phyloP scores from a whole-genome alignment of 2,888 invertebrate genomes.

The Eurytoma adleriae region DNA sequence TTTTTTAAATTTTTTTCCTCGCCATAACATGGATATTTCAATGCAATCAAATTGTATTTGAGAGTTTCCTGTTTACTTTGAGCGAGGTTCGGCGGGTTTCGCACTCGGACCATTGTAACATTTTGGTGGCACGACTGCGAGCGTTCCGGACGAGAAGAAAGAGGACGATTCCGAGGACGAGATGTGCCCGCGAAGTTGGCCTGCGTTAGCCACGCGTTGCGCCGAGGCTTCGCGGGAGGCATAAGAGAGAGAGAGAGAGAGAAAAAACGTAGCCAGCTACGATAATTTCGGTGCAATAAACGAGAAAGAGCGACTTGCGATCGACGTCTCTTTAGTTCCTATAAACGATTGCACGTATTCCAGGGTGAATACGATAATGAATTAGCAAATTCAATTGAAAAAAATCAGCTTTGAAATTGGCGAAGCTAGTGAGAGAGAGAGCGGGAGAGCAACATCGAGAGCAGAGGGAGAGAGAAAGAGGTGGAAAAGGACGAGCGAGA shows the following conservation, averaged over 20 bases:
- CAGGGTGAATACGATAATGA: not conserved
- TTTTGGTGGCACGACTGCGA: not conserved
- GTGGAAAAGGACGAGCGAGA: conserved; percentile 29
- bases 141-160: too few species aligned
- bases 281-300: conserved; percentile 69
- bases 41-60: too few species aligned
- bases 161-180: conserved; percentile 9
- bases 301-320: conserved; percentile 52
- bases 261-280: conserved; percentile 27
- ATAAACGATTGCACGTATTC: conserved; percentile 15
- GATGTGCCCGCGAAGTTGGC: not conserved
- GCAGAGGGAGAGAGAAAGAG: conserved; percentile 26
- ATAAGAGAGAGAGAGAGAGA: not conserved
- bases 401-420: not conserved
- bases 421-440: not conserved
- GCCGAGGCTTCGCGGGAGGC: not conserved
- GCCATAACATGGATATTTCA: too few species aligned
- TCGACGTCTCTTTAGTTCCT: conserved; percentile 59
- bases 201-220: not conserved
- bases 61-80: not conserved
- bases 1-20: too few species aligned
- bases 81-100: too few species aligned
- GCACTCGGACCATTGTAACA: not conserved
- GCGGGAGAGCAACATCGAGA: conserved; percentile 1
- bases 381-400: conserved; percentile 2